Base-by-base conservation (phyloP, 2,888 invertebrate species). In the Mystacides longicornis region DNA sequence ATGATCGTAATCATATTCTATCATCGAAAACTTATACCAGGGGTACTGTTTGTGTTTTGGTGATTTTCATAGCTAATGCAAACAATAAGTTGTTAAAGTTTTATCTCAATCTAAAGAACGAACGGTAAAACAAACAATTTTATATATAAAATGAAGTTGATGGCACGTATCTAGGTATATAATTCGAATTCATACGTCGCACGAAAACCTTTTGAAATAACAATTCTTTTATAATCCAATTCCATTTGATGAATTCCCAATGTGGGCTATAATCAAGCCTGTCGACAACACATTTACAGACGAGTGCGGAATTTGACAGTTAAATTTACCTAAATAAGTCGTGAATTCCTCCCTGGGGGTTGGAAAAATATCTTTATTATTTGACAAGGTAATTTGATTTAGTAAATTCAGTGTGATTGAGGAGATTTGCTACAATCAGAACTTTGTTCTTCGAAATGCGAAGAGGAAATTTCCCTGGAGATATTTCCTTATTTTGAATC, bases 391-490 rank as follows among this genome's bases (percentile, higher is more conserved):
- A 37, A 37, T 37, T 37, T 37, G 37, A 37, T 37, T 37, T 14
- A 37, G 14, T 7, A 37, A 37, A 37, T 14, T 37, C 37, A 3
- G 37, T 37, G 37, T 37, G 37, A 37, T 37, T 37, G 37, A 37
- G 27, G 27, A 21, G 23, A 43, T 42, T 51, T 22, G 23, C 16
- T 16, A 18, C 49, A 54, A 54, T 54, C 49, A 49, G 43, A 49
- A 49, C n/a, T 7, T 37, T 37, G 21, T 23, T 31, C 27, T 51
- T 18, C 22, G 19, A 19, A 54, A 48, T 37, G 46, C 54, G 47
- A 54, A 49, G 16, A n/a, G 51, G 31, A 54, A 57, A 57, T 57
- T 57, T 57, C 57, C 57, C 57, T n/a, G 5, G 54, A 31, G 57
- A 54, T 33, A 4, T 19, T 19, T 11, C 33, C 21, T 4, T 37